Base-by-base conservation (phyloP, 1,140 invertebrate genomes). In the Platyscapa corneri region DNA sequence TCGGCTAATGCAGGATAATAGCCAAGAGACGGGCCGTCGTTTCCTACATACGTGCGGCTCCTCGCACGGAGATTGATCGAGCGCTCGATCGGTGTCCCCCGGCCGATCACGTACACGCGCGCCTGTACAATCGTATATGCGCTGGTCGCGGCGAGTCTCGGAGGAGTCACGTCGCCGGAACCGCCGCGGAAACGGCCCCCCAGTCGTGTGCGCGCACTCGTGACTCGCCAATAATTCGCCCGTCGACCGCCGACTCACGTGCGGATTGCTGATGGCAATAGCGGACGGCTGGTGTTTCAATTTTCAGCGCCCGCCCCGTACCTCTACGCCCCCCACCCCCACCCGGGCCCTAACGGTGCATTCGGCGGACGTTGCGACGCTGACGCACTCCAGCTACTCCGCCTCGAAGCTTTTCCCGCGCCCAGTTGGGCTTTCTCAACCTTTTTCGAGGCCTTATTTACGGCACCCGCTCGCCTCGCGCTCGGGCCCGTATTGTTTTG, bases 81-180 rank as follows among this genome's bases (percentile, higher is more conserved):
- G 14, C 56, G 27, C 10, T 60, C 0, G 56, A 5, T 46, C 39
- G 23, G 12, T 30, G 37, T 46, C 39, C 60, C 23, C 60, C 1
- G 78, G 20, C 6, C 56, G 34, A 79, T 64, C 46, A 79, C 77
- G 77, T 79, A 79, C 0, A 8, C n/a, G 34, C 30, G 6, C 27
- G 14, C 27, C 1, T 60, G 27, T 60, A 60, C 14, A 60, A 23
- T 3, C 14, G 20, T 27, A 27, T 60, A 10, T 60, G 3, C 56
- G 23, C 27, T 23, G 23, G 27, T 3, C 23, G 27, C 16, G 32
- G n/a, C 42, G 20, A 64, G 16, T 2, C 1, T 53, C 27, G 34
- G 1, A 23, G 18, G 27, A 7, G 82, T 83, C 82, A 83, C 74
- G 82, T 79, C 46, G 76, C 75, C 74, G 64, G 83, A 84, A 84